These are phyloP conservation scores for Gymnarchus niloticus DNA, from an alignment of 2,113 vertebrate genomes.

Conservation along the genomic window DNA sequence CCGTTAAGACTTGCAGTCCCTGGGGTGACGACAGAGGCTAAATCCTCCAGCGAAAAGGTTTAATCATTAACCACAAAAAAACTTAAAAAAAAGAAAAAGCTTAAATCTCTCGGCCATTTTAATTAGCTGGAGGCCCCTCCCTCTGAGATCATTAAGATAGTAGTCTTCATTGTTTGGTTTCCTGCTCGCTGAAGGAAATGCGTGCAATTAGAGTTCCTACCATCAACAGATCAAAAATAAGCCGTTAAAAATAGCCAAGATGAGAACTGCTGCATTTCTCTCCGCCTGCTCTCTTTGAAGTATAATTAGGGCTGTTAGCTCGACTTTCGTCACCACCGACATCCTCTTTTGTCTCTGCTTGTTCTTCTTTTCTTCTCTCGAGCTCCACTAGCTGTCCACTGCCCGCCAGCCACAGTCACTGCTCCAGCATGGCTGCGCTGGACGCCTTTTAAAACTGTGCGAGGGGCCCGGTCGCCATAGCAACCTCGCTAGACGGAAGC, in stretches of 20 bases:
- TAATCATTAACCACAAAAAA: conserved; percentile 20
- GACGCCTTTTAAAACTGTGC: conserved; percentile 46
- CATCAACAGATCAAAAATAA: conserved; percentile 28
- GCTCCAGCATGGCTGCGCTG: background rate
- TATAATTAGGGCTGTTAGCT: conserved; percentile 28
- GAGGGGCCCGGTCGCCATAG: conserved; percentile 40
- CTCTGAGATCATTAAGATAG: conserved; percentile 23
- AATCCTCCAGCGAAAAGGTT: conserved; percentile 9
- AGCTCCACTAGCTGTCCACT: background rate
- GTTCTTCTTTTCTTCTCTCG: conserved; percentile 8
- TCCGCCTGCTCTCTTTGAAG: conserved; percentile 4
- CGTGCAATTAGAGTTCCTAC: conserved; percentile 28
- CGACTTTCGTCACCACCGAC: conserved; percentile 20
- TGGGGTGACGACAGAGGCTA: background rate
- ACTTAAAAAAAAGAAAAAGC: conserved; percentile 8
- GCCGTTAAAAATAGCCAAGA: conserved; percentile 24
- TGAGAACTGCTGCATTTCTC: conserved; percentile 8
- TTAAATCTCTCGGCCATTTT: background rate
- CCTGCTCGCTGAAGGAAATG: conserved; percentile 18
- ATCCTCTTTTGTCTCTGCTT: conserved; percentile 21
- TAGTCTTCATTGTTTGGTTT: conserved; percentile 23
- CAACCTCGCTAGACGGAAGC: conserved; percentile 44
- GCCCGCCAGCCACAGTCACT: background rate
- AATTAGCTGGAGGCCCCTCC: conserved; percentile 7
- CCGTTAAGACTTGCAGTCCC: background rate